Conservation (phyloP, 2,797 vertebrate genomes). For the Pterois miles region DNA sequence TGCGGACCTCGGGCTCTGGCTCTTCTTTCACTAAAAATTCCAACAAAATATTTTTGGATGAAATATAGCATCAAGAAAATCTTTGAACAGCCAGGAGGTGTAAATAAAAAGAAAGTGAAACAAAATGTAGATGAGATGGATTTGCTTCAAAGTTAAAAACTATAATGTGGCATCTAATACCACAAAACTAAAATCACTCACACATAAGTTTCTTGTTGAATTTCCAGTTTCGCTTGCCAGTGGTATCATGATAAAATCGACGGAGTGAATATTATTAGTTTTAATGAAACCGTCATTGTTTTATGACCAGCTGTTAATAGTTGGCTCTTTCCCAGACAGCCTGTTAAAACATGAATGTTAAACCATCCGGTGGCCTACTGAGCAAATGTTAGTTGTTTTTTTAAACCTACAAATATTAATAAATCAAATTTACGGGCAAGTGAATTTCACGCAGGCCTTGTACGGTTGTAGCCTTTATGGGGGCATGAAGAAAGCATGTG, state of each 20-base stretch:
- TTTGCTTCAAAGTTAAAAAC: background rate
- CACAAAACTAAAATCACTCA: background rate
- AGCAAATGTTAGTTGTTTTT: background rate
- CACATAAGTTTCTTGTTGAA: background rate
- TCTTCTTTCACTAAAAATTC: slow-evolving; percentile 91
- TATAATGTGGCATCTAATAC: background rate
- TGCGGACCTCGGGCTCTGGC: slow-evolving; percentile 95
- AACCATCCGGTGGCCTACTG: background rate
- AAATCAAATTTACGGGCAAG: background rate
- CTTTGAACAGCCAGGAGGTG: accelerated
- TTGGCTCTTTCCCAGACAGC: background rate
- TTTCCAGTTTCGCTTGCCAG: background rate
- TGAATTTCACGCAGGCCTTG: background rate
- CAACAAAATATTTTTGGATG: background rate
- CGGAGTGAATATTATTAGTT: slow-evolving; percentile 26
- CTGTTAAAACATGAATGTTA: slow-evolving; percentile 24
- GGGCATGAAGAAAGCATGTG: background rate
- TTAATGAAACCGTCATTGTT: slow-evolving; percentile 45
- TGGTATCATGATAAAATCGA: background rate
- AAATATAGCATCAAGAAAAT: background rate
- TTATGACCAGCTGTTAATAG: slow-evolving; percentile 42
- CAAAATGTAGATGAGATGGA: background rate
- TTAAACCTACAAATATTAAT: background rate
- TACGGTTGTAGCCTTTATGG: background rate
- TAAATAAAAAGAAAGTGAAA: background rate